These are phyloP conservation scores for Cavia aperea DNA, from an alignment of 2,113 vertebrate genomes.

Conservation along the genomic window DNA sequence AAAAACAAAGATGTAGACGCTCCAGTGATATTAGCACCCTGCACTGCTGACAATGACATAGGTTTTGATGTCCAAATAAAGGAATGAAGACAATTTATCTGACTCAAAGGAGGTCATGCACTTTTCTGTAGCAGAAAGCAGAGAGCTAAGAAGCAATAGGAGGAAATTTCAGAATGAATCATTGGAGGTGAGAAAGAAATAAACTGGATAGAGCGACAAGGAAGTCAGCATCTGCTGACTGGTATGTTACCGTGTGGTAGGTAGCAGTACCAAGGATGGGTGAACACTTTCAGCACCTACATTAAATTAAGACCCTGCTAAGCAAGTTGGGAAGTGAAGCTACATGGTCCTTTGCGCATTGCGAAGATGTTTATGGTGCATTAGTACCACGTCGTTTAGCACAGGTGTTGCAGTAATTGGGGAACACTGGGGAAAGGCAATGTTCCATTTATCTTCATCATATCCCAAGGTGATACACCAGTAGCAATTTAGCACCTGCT, in stretches of 20 bases:
- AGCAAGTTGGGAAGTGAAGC: slow-evolving; percentile 34
- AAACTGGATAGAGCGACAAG: not conserved
- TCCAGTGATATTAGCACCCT: not conserved
- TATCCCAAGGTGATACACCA: slow-evolving; percentile 48
- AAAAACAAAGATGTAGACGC: not conserved
- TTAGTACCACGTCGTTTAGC: slow-evolving; percentile 39
- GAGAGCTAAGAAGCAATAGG: not conserved
- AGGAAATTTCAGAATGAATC: not conserved
- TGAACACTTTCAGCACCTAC: not conserved
- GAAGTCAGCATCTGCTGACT: not conserved
- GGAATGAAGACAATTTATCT: not conserved
- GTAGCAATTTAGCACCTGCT: slow-evolving; percentile 67
- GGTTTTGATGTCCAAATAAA: not conserved
- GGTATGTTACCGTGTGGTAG: not conserved
- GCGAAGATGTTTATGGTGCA: slow-evolving; percentile 38
- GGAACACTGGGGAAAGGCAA: slow-evolving; percentile 50
- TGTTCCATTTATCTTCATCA: slow-evolving; percentile 57
- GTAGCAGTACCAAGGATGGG: not conserved
- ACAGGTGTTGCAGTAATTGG: slow-evolving; percentile 58
- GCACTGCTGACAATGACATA: not conserved
- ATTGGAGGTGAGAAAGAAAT: not conserved
- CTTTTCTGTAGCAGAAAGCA: not conserved
- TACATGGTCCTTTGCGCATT: slow-evolving; percentile 35
- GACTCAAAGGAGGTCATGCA: not conserved
- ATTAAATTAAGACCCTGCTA: not conserved